Conservation (phyloP, 2,113 vertebrate genomes). For the Callipepla squamata region DNA sequence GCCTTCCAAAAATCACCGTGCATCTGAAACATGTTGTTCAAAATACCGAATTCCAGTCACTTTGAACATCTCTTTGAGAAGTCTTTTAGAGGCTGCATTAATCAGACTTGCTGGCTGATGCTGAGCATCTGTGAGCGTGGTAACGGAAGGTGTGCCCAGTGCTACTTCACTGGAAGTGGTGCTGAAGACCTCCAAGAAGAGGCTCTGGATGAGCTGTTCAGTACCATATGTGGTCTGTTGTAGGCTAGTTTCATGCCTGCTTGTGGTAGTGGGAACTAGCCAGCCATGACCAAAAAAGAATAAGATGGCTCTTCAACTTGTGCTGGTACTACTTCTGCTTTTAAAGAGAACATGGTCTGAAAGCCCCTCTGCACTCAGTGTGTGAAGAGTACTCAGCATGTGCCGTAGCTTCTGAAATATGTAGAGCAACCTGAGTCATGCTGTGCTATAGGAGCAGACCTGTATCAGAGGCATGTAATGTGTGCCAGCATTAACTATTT, state of each 20-base stretch:
- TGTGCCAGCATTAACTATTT: background rate
- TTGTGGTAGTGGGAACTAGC: conserved; percentile 28
- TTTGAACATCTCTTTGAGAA: background rate
- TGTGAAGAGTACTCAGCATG: background rate
- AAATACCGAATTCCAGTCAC: background rate
- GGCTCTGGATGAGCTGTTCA: conserved; percentile 32
- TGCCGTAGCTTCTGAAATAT: conserved; percentile 8
- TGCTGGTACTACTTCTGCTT: conserved; percentile 68
- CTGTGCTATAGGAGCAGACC: background rate
- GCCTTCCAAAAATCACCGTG: conserved; percentile 24
- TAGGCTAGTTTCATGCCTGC: conserved; percentile 11
- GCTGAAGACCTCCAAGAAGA: conserved; percentile 12
- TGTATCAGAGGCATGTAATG: background rate
- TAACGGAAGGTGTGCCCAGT: background rate
- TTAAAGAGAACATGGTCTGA: conserved; percentile 50
- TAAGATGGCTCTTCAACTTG: conserved; percentile 32
- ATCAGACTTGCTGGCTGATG: background rate
- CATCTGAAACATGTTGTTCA: background rate
- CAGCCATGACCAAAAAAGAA: conserved; percentile 53
- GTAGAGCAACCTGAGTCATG: background rate
- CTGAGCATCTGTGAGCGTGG: background rate
- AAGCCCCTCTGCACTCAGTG: conserved; percentile 48
- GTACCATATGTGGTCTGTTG: background rate
- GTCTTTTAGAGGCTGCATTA: background rate
- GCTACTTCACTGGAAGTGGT: background rate